Evolutionary conservation across 2,888 invertebrate species (phyloP).

Genomic region (Synergus gifuensis): DNA sequence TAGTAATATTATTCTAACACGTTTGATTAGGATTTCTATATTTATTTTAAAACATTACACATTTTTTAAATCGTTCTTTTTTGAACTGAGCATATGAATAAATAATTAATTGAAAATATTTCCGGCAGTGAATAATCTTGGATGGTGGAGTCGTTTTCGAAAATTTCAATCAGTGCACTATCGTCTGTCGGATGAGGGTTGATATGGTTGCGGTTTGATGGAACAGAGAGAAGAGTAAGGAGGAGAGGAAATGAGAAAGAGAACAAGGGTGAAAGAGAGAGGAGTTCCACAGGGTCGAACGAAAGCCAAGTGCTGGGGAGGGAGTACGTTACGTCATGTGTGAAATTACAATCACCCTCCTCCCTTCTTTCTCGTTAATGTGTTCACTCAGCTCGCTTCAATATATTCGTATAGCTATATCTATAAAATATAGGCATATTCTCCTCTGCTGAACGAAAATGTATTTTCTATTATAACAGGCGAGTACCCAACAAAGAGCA

Average conservation of each 20-base stretch:
- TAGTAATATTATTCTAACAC: too few species aligned
- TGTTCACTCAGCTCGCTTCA: slow-evolving; percentile 59
- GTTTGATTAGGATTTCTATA: too few species aligned
- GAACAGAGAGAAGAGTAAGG: slow-evolving; percentile 13
- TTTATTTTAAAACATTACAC: too few species aligned
- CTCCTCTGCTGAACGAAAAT: not conserved
- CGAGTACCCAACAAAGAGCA: slow-evolving; percentile 1
- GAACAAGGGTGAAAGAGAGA: slow-evolving; percentile 37
- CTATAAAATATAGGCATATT: slow-evolving; percentile 34
- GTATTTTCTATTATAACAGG: slow-evolving; percentile 9
- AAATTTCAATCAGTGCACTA: slow-evolving; percentile 59
- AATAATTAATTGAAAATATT: not conserved
- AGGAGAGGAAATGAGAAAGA: slow-evolving; percentile 31
- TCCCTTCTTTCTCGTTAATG: slow-evolving; percentile 58
- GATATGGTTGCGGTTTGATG: slow-evolving; percentile 34
- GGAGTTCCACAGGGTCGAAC: slow-evolving; percentile 44
- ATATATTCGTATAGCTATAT: slow-evolving; percentile 44
- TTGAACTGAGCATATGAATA: not conserved
- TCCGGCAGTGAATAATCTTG: not conserved
- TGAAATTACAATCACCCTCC: slow-evolving; percentile 72
- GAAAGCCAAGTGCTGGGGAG: slow-evolving; percentile 40
- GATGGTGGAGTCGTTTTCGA: slow-evolving; percentile 38
- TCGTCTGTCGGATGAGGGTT: slow-evolving; percentile 50
- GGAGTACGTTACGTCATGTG: slow-evolving; percentile 68
- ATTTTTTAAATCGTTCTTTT: too few species aligned